Evolutionary conservation across 2,113 vertebrate species (phyloP).

Genomic region (Microcebus jonahi): DNA sequence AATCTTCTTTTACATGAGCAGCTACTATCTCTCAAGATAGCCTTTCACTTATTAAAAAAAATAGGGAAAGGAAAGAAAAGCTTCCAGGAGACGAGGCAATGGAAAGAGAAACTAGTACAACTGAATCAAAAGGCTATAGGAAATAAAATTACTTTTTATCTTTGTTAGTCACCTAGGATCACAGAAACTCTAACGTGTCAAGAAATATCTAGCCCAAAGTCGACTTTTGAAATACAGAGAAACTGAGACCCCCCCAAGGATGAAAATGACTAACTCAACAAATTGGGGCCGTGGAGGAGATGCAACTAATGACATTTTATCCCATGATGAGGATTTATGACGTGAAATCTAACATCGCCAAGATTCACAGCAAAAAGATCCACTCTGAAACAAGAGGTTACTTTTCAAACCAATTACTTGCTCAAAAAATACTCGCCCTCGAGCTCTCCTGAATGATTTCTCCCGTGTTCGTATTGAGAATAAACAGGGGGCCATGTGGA

Average conservation of each 20-base stretch:
- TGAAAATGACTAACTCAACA: not conserved
- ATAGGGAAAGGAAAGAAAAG: not conserved
- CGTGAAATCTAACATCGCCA: not conserved
- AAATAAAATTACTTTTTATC: constrained; percentile 43
- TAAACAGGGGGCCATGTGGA: constrained; percentile 53
- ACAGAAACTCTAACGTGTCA: not conserved
- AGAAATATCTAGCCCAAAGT: not conserved
- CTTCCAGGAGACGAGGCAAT: not conserved
- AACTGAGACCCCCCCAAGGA: not conserved
- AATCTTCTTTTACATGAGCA: constrained; percentile 57
- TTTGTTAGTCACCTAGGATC: constrained; percentile 32
- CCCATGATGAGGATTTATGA: not conserved
- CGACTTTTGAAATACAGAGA: constrained; percentile 34
- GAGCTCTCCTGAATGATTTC: constrained; percentile 52
- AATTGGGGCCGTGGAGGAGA: not conserved
- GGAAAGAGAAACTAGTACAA: constrained; percentile 61
- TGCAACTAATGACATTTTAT: not conserved
- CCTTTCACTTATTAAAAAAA: not conserved
- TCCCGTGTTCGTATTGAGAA: constrained; percentile 51
- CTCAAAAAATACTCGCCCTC: constrained; percentile 12
- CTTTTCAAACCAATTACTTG: constrained; percentile 68
- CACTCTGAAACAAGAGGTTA: constrained; percentile 66
- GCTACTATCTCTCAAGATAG: constrained; percentile 38
- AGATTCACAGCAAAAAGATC: not conserved
- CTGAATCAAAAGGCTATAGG: not conserved